Evolutionary conservation across 2,888 invertebrate genomes (phyloP), one percentile per base, ranked within the genome.

Genomic region (Nysson spinosus): DNA sequence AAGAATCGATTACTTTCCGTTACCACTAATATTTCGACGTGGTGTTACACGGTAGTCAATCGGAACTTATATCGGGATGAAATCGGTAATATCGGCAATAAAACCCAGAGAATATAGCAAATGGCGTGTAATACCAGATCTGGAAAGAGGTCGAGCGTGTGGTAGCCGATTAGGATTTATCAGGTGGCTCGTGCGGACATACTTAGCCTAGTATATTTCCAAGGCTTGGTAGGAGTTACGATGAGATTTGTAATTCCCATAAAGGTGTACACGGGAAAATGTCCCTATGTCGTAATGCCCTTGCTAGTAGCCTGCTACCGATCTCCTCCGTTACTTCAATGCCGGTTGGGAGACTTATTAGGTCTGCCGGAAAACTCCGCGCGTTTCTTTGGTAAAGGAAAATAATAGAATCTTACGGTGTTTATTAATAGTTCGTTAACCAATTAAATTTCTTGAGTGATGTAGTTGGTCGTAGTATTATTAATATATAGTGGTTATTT

Each of bases 181-280:
- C 74, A 67, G 63, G 63, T 61, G 63, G 43, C 63, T 69, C 43
- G 62, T 54, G 65, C 63, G 51, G 60, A 70, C 49, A 58, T 22
- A 57, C 34, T 73, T 65, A 69, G 56, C 40, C 51, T 47, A 20
- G 40, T 43, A 39, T 56, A 61, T 64, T 60, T 32, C 40, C 57
- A 49, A 62, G 44, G 40, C 34, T 32, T 34, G 32, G 20, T 28
- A 22, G 17, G 6, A n/a, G 43, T 22, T 37, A 28, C 24, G 52
- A 32, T 55, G 57, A 55, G 65, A 60, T 71, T 72, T 57, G 71
- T 70, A 71, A 77, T 70, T 69, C 66, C 57, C 63, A 61, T 69
- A 70, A 72, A 75, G 42, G 62, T 42, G 32, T 32, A 32, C 50
- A 32, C 32, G 42, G 62, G 60, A 64, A 71, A 78, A 69, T 65